Evolutionary conservation across 2,888 invertebrate genomes (phyloP), one percentile per base, ranked within the genome.

Genomic region (Melitaea athalia): DNA sequence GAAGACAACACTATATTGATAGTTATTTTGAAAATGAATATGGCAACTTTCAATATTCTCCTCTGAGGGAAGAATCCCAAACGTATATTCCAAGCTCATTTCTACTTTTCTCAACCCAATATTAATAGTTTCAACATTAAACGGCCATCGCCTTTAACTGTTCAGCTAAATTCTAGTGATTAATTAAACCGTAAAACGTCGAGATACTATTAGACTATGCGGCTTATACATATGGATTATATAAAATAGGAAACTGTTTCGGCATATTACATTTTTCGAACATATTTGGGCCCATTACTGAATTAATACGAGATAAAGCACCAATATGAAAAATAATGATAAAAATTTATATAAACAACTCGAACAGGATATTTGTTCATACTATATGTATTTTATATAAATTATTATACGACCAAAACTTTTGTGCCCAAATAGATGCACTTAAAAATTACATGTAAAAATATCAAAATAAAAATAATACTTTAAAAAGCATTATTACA

Each of bases 401-500:
- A 71, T 68, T 49, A 71, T 68, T 49, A 62, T 59, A 64, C 59
- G 60, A 66, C 63, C 55, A 64, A 69, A 76, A 77, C 66, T 71
- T 80, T 82, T 81, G 81, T 81, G 78, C 79, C 74, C 69, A 76
- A 75, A 78, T 73, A 75, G 75, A 81, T 73, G 75, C 74, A 75
- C 70, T 57, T 50, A 61, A 57, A 63, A 55, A 78, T 57, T 57
- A 57, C 57, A 57, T 15, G 74, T 78, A 73, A 75, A 75, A 77
- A 75, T 79, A 76, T 79, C 74, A 77, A 75, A 76, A 74, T 74
- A 70, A 74, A 80, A 77, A 79, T 78, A 82, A 81, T 79, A 83
- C 78, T 78, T 76, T 75, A 83, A 83, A 80, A 84, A 82, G 79
- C 81, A 78, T 63, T 74, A 75, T 71, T 67, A 70, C 76, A 75